Evolutionary conservation across 2,113 vertebrate species (phyloP).

Genomic region (Noctilio leporinus): DNA sequence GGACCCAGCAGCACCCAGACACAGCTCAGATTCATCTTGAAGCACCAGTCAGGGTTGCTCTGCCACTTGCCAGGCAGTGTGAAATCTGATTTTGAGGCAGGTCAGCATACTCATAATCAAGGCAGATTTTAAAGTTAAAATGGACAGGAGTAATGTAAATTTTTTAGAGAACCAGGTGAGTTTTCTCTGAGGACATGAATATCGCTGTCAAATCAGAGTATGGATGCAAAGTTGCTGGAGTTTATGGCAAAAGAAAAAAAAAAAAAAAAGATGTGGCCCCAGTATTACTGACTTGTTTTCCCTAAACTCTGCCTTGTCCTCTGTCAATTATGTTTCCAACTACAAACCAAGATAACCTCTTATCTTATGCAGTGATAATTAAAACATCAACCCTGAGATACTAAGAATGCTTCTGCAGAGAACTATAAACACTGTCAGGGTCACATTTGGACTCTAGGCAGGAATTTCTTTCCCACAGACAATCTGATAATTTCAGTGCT

Average conservation of each 20-base stretch:
- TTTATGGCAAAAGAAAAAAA: neutral
- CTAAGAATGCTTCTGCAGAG: constrained; percentile 20
- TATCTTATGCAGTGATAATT: constrained; percentile 37
- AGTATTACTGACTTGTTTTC: neutral
- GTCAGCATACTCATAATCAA: neutral
- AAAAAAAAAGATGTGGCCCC: neutral
- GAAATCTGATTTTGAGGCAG: neutral
- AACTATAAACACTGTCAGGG: neutral
- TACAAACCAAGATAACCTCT: constrained; percentile 54
- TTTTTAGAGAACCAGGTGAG: neutral
- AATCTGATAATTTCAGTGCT: neutral
- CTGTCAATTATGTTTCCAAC: constrained; percentile 10
- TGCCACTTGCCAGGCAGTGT: neutral
- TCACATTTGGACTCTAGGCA: neutral
- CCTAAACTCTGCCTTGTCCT: neutral
- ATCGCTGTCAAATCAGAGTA: neutral
- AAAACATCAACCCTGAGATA: constrained; percentile 52
- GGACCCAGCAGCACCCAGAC: neutral
- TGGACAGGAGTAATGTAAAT: neutral
- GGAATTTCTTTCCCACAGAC: neutral
- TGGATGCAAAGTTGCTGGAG: neutral
- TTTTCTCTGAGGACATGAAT: neutral
- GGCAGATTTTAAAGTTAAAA: neutral
- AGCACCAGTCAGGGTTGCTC: neutral
- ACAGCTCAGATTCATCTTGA: neutral